Base-by-base conservation (phyloP, 2,888 invertebrate genomes). In the Rotaria macrura region DNA sequence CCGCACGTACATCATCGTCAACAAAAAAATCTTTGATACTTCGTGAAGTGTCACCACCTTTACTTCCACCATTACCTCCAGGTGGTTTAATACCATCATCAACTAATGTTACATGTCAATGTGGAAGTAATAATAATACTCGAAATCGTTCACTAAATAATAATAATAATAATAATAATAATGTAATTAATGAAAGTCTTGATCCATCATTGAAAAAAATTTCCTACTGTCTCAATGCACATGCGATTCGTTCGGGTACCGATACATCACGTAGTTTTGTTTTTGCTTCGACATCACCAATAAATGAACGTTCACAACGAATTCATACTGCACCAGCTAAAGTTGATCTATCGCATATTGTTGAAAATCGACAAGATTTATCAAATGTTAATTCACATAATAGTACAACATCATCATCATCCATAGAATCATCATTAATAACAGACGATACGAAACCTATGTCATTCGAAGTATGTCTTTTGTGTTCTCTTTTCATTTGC, bases 161-260 rank as follows among this genome's bases (percentile, higher is more conserved):
- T 57, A 57, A n/a, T 29, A 57, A 57, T 57, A 57, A n/a, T 29
- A 57, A 29, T 57, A 57, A 57, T 29, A 57, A 57, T 57, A n/a
- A 57, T 57, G 12, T 14, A 12, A 29, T 57, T 0, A 29, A 25
- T 57, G 55, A 57, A 57, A 57, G 12, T 57, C 55, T 72, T 38
- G 72, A 72, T 72, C 72, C 72, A 38, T 72, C 72, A 20, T n/a
- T 72, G 10, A 72, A 72, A 23, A 72, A 72, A 72, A 72, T 72
- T 72, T 34, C 72, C n/a, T 72, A 38, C 23, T 72, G 72, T 72
- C 40, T 72, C 20, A 72, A 72, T 72, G 72, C 72, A 40, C 72
- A 72, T 72, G n/a, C 23, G 17, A 7, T 72, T 38, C 72, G 72
- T 38, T 57, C 55, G 12, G 34, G 72, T 72, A 72, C 72, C 6